Percentiles rank a stretch among this genome's conserved stretches.
Conservation (phyloP, 2,797 vertebrate species). For the Ceryle rudis region DNA sequence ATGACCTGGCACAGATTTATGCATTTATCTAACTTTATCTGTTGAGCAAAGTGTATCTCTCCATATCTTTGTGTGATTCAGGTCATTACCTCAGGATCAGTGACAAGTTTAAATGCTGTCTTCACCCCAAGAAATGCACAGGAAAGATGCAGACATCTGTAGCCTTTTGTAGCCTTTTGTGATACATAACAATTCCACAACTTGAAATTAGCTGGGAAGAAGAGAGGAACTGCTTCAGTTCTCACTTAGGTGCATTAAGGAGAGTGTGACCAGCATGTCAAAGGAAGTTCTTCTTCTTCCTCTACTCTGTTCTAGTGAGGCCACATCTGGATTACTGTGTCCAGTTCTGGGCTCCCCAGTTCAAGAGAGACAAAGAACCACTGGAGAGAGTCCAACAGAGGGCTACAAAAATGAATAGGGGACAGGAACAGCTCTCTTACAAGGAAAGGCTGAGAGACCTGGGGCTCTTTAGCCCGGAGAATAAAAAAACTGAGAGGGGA, state of each 20-base stretch:
- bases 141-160: not conserved
- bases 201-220: not conserved
- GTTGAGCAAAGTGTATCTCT: not conserved
- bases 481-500: not conserved
- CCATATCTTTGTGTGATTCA: not conserved
- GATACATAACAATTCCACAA: not conserved
- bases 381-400: not conserved
- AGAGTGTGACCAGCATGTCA: not conserved
- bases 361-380: not conserved
- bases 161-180: not conserved
- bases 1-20: not conserved
- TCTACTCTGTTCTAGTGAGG: not conserved
- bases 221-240: not conserved
- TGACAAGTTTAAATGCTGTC: not conserved
- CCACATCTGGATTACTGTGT: not conserved
- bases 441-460: not conserved
- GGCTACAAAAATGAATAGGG: not conserved
- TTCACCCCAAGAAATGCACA: rapidly evolving
- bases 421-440: not conserved
- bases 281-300: not conserved
- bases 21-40: not conserved
- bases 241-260: not conserved
- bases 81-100: not conserved
- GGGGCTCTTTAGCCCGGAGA: not conserved
- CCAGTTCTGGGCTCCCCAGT: not conserved